Evolutionary conservation across 2,888 invertebrate species (phyloP).

Genomic region (Ochropleura plecta): DNA sequence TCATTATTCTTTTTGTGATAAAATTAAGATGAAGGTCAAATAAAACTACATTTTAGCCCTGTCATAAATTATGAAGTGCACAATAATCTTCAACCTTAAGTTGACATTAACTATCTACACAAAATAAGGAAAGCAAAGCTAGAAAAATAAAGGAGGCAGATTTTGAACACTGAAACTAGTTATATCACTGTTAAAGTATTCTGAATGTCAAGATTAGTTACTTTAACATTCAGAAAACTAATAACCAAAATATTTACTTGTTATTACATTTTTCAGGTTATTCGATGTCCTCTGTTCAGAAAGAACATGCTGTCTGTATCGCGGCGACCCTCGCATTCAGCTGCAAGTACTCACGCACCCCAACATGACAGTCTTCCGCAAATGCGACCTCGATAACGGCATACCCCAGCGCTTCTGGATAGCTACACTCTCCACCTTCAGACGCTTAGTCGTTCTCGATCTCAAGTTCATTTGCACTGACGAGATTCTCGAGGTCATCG

Average conservation of each 20-base stretch:
- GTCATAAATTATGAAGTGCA: neutral
- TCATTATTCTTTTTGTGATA: conserved; percentile 7
- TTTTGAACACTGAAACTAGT: conserved; percentile 6
- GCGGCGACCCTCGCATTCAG: conserved; percentile 85
- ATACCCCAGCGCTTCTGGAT: conserved; percentile 86
- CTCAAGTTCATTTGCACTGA: conserved; percentile 89
- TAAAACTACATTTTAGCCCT: neutral
- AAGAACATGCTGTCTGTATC: conserved; percentile 84
- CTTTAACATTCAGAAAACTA: conserved; percentile 18
- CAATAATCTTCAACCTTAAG: neutral
- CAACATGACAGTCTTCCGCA: conserved; percentile 85
- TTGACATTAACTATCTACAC: neutral
- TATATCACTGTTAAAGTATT: neutral
- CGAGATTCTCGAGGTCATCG: conserved; percentile 86
- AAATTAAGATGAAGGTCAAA: neutral
- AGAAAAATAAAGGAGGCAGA: conserved; percentile 19
- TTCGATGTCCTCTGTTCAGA: conserved; percentile 89
- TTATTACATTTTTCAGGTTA: conserved; percentile 82
- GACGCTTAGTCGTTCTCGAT: conserved; percentile 83
- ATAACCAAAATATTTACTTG: conserved; percentile 46
- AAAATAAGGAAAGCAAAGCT: neutral
- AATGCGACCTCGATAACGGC: conserved; percentile 86
- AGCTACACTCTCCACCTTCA: conserved; percentile 80
- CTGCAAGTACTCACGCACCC: conserved; percentile 86
- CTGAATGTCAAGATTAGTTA: conserved; percentile 2